Evolutionary conservation across 2,888 invertebrate species (phyloP), one percentile per base, ranked within the genome.

Genomic region (Lucinisca nassula): DNA sequence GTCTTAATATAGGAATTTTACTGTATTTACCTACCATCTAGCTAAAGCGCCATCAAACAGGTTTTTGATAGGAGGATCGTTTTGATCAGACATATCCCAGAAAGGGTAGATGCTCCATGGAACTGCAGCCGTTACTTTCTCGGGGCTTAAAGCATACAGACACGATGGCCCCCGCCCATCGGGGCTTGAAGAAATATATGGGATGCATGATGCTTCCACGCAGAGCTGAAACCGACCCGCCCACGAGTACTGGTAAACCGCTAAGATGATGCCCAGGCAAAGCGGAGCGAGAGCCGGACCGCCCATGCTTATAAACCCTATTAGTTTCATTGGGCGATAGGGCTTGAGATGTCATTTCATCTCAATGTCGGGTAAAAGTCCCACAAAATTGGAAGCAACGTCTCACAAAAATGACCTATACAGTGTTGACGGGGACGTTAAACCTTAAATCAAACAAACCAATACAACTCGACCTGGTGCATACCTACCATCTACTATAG

Each of bases 11-110:
- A n/a, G n/a, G n/a, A n/a, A n/a, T n/a, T n/a, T n/a, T n/a, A n/a
- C n/a, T n/a, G 8, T 12, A n/a, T n/a, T 21, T 88, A 84, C 12
- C 88, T 83, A 91, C 93, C 93, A 82, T 94, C 95, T 37, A 40
- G 87, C 87, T 27, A 94, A 67, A 14, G 92, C 92, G 35, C 90
- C 89, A 83, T 91, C 85, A 85, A 88, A 91, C 32, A 86, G 90
- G 30, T 73, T 88, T 32, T 89, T 90, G 67, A 80, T 58, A 89
- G 87, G 92, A 87, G 93, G 32, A 79, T 92, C 92, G 35, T 89
- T 87, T 75, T 92, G 93, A 73, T 94, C 95, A 17, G 88, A 61
- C 88, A 93, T 93, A 12, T 82, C 84, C 93, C 94, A 95, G 37
- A 90, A 92, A 6, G 94, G 93, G 79, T 93, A 94, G 38, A 89